Base-by-base conservation (phyloP, 1,140 invertebrate species). In the Drosophila bipectinata region DNA sequence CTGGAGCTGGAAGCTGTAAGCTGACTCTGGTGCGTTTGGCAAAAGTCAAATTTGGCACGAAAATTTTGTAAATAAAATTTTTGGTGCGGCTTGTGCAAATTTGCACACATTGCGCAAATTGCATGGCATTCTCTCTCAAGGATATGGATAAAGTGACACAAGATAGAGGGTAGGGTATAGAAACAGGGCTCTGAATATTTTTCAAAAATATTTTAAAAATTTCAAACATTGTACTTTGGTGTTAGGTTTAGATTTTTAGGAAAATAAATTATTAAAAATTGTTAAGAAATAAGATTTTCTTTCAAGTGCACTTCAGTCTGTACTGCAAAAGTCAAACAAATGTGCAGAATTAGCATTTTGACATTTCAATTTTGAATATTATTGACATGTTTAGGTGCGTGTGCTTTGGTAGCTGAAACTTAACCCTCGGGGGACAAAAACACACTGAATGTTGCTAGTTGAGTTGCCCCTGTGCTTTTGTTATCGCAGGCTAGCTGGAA, bases 321-420 rank as follows among this genome's bases (percentile, higher is more conserved):
- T 34, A 45, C 47, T 21, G 48, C 41, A 56, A 58, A 58, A 82
- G 60, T 72, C 83, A 87, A 88, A 82, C 82, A 87, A 87, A 82
- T 87, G 82, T 76, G 78, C 82, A 59, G 82, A 87, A 87, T 88
- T 87, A 87, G 82, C 83, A 87, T 87, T 87, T 88, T 76, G 83
- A 88, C 82, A 87, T 87, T 87, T 82, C 83, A 87, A 88, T 88
- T 85, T 88, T 82, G 83, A 68, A 88, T 87, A 82, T 87, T 87
- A 87, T 87, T 87, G 82, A 82, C 82, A 79, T 87, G 59, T 67
- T 87, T 82, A 78, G n/a, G 30, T n/a, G n/a, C n/a, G 76, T 14
- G 18, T 24, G 8, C 21, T 34, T 37, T 21, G 48, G 14, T 24
- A 24, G 34, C 34, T 53, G 15, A n/a, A n/a, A n/a, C n/a, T 30